Base-by-base conservation (phyloP, 2,113 vertebrate genomes). In the Atractosteus spatula region DNA sequence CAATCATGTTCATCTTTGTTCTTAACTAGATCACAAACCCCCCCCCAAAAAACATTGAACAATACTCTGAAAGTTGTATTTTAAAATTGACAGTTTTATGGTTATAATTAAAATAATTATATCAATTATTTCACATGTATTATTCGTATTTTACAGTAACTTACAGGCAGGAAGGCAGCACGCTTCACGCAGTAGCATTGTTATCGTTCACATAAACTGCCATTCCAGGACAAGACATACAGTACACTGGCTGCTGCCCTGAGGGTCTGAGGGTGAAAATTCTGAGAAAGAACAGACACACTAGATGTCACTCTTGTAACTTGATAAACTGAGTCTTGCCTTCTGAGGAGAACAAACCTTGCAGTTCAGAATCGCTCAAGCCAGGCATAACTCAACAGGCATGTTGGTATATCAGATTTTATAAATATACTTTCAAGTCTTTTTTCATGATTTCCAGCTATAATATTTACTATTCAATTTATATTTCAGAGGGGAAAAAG, bases 261-360 rank as follows among this genome's bases (percentile, higher is more conserved):
- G 45, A 42, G 41, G 41, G 47, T 44, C 5, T 16, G 2, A 73
- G 64, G 45, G 12, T 7, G 44, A 43, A 14, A 3, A 42, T 11
- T 54, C 80, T 70, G 16, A 45, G 12, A 71, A 72, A 62, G 72
- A 42, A 72, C 57, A 84, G 81, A 77, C 82, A 75, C 91, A 90
- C 89, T 92, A 92, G 91, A 89, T 89, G 91, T 91, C 91, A 90
- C 87, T 92, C 88, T 91, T 91, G 91, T 78, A 79, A 74, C 87
- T 87, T 76, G 59, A 80, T 71, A 77, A 74, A 44, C 63, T 56
- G 62, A 43, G 64, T 63, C 51, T 47, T 43, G 69, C 57, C 57
- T 59, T 13, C 4, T 13, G 57, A 16, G 57, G n/a, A 59, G 13
- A 59, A 59, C n/a, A 59, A 59, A 14, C 57, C 47, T 51, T 1